These are phyloP conservation scores for Drosophila sproati DNA, from an alignment of 1,140 invertebrate genomes.

Conservation along the genomic window DNA sequence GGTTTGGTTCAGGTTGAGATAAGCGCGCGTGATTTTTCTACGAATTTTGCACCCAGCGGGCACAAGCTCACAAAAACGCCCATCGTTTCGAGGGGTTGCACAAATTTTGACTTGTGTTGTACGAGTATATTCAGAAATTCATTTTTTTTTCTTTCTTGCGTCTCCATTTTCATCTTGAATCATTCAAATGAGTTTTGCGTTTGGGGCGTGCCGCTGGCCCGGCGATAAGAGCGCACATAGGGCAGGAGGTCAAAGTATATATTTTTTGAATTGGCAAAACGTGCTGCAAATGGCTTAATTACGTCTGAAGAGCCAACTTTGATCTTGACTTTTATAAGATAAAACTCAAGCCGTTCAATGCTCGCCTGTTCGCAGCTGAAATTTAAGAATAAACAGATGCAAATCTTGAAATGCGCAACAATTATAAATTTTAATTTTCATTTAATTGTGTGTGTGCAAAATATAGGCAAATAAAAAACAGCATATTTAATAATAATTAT, in stretches of 20 bases:
- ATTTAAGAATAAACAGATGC: neutral
- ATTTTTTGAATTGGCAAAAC: constrained; percentile 78
- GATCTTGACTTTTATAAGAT: constrained; percentile 50
- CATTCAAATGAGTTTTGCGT: constrained; percentile 49
- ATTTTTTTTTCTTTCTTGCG: constrained; percentile 21
- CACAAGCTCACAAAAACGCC: constrained; percentile 19
- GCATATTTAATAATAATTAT: too few relatives aligned
- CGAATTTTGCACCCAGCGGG: constrained; percentile 70
- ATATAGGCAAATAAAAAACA: too few relatives aligned
- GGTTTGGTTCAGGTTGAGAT: constrained; percentile 74
- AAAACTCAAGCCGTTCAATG: constrained; percentile 16
- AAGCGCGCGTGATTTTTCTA: constrained; percentile 83
- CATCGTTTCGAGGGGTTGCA: constrained; percentile 26
- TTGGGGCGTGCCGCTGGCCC: constrained; percentile 39
- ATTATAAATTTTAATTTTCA: neutral
- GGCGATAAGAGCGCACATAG: constrained; percentile 56
- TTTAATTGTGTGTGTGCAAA: neutral
- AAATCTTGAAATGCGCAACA: constrained; percentile 28
- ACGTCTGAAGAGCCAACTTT: constrained; percentile 67
- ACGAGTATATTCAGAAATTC: constrained; percentile 13
- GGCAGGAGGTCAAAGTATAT: constrained; percentile 38
- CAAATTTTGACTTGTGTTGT: constrained; percentile 42
- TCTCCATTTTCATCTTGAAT: constrained; percentile 23
- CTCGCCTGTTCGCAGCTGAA: neutral
- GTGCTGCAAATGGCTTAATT: constrained; percentile 80